Base-by-base conservation (phyloP, 2,113 vertebrate species). In the Bujurquina vittata region DNA sequence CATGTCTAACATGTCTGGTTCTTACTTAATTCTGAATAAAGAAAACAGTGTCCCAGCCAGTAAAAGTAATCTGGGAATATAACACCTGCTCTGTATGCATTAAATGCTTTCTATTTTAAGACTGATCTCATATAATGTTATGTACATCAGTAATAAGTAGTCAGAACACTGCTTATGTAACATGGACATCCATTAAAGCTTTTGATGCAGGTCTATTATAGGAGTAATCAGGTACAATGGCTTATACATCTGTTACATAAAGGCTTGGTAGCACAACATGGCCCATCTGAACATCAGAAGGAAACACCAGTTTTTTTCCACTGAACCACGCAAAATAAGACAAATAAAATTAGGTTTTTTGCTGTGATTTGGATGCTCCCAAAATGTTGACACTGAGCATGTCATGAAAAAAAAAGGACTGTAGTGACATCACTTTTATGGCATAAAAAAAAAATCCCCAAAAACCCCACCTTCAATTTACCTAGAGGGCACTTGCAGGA, bases 51-150 rank as follows among this genome's bases (percentile, higher is more conserved):
- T 9, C 67, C 10, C 46, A 72, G 15, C 10, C 29, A 29, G 17
- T 54, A 33, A 72, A 49, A 72, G 17, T 72, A 72, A 54, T 3
- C 8, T 54, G 17, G 43, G 43, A 72, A 72, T 52, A 52, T 52
- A 69, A 69, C 65, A 52, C 65, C 29, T 46, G 17, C 65, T 72
- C 65, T 10, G 10, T 72, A 23, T 72, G 23, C 43, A 72, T 72
- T 72, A 72, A 46, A 72, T 72, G 5, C 26, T 72, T n/a, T 54
- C 67, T 72, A 54, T 72, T 72, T 72, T 72, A 31, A 52, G 46
- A 72, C 18, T 31, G 67, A 14, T 33, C 46, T 72, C 26, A 54
- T 54, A n/a, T 72, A 29, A 77, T 17, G 1, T 43, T 33, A 49
- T 76, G 26, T 49, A 78, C 20, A 40, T 33, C 6, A 23, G 3